Evolutionary conservation across 2,797 vertebrate genomes (phyloP).

Genomic region (Hippopotamyrus pictus): DNA sequence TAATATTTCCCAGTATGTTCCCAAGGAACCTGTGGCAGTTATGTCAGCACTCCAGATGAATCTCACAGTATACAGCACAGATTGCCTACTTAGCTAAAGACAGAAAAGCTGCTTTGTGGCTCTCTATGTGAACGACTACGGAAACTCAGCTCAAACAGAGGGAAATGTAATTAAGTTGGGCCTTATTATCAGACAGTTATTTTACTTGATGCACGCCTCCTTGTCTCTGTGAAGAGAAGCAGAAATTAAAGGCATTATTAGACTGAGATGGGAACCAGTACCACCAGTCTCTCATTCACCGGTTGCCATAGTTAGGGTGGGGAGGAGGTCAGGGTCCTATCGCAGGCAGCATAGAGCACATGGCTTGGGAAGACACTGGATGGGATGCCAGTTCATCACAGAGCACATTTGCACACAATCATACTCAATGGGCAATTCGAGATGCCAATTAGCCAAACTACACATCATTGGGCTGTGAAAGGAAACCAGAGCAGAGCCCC

Average conservation of each 20-base stretch:
- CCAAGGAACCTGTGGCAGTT: background rate
- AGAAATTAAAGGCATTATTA: background rate
- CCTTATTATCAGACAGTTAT: background rate
- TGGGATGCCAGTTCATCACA: background rate
- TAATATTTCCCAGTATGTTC: background rate
- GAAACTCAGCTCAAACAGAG: background rate
- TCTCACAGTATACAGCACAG: background rate
- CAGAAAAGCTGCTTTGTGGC: background rate
- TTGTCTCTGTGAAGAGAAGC: background rate
- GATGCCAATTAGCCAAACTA: background rate
- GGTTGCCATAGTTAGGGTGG: background rate
- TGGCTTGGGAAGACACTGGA: background rate
- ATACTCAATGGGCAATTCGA: background rate
- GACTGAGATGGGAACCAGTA: background rate
- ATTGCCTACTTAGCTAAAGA: background rate
- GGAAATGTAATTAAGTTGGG: background rate
- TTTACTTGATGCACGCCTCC: background rate
- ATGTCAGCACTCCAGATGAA: background rate
- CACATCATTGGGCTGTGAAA: background rate
- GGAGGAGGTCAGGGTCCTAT: background rate
- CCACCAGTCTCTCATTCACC: background rate
- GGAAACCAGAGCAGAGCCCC: background rate
- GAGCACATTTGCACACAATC: background rate
- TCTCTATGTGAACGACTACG: background rate
- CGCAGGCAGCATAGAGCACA: background rate